These are phyloP conservation scores for Dallia pectoralis DNA, from an alignment of 2,797 vertebrate genomes.

Conservation along the genomic window DNA sequence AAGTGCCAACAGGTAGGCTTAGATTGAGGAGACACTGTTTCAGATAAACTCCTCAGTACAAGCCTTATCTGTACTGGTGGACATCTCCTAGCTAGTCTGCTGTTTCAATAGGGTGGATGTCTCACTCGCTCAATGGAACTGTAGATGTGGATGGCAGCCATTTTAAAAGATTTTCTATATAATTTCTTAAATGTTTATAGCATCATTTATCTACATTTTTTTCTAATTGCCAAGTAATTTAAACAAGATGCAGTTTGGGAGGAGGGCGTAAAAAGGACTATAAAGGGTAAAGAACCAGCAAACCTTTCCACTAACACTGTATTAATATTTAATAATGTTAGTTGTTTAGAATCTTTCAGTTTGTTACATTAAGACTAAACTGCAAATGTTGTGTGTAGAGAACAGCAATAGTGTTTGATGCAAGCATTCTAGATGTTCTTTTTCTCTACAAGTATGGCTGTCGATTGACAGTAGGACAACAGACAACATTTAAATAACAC, in stretches of 20 bases:
- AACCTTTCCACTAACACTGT: slow-evolving; percentile 82
- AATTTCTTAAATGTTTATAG: slow-evolving; percentile 74
- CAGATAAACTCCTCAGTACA: slow-evolving; percentile 51
- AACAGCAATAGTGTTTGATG: slow-evolving; percentile 83
- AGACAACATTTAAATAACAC: slow-evolving; percentile 75
- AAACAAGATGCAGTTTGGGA: slow-evolving; percentile 62
- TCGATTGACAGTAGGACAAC: slow-evolving; percentile 83
- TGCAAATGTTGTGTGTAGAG: slow-evolving; percentile 85
- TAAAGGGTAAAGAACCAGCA: slow-evolving; percentile 60
- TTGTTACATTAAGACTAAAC: slow-evolving; percentile 89
- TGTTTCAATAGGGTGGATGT: slow-evolving; percentile 30
- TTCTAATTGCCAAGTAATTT: slow-evolving; percentile 77
- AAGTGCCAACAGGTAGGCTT: slow-evolving; percentile 42
- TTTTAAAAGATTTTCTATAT: slow-evolving; percentile 70
- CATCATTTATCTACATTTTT: slow-evolving; percentile 78
- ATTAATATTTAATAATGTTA: slow-evolving; percentile 84
- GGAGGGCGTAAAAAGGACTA: slow-evolving; percentile 54
- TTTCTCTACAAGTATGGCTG: slow-evolving; percentile 86
- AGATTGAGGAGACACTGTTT: slow-evolving; percentile 58
- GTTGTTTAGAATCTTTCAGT: slow-evolving; percentile 88
- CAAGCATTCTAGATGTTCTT: slow-evolving; percentile 82
- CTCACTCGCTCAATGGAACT: slow-evolving; percentile 36
- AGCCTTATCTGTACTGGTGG: slow-evolving; percentile 55
- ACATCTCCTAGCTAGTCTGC: slow-evolving; percentile 38
- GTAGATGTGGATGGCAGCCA: slow-evolving; percentile 50